Base-by-base conservation (phyloP, 2,888 invertebrate genomes). In the Gortyna flavago region DNA sequence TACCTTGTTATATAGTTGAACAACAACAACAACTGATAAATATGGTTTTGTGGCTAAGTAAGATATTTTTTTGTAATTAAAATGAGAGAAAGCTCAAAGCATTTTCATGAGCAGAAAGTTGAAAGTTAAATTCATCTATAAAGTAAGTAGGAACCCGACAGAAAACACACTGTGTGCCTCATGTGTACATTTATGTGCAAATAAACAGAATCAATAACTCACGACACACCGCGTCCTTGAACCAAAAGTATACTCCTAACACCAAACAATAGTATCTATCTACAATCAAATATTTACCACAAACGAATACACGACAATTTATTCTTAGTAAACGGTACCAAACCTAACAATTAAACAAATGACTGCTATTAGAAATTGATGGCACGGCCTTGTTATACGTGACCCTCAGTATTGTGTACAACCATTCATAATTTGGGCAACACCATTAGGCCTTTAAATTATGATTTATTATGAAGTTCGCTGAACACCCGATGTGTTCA, bases 351-450 rank as follows among this genome's bases (percentile, higher is more conserved):
- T 81, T 77, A 85, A 62, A 81, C 77, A 84, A 80, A 87, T 82
- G 66, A 75, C 69, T 51, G 38, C 54, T 75, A 66, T 87, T 74
- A 77, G 71, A 77, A 85, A 87, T 84, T 82, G 85, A 89, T 87
- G 88, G 81, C 74, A 38, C 32, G 75, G 73, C 77, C 83, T 84
- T 83, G 82, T 85, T 84, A 83, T 75, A 73, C 66, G 70, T 83
- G 71, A 68, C 78, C 77, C 38, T 38, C 57, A 64, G 62, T 81
- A 61, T 79, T 84, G 79, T 85, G 70, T 80, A 80, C 73, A 76
- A 87, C 88, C 91, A 91, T 93, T 92, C 91, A 92, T 92, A 92
- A 92, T 90, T 91, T 89, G 88, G 85, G 89, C 84, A 87, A 89
- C 89, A 89, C 92, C 91, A 92, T 93, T 92, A 91, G 85, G 80